Percentiles rank a stretch among this genome's conserved stretches.
These are phyloP conservation scores for Miltochrista miniata DNA, from an alignment of 2,888 invertebrate species.

Conservation along the genomic window DNA sequence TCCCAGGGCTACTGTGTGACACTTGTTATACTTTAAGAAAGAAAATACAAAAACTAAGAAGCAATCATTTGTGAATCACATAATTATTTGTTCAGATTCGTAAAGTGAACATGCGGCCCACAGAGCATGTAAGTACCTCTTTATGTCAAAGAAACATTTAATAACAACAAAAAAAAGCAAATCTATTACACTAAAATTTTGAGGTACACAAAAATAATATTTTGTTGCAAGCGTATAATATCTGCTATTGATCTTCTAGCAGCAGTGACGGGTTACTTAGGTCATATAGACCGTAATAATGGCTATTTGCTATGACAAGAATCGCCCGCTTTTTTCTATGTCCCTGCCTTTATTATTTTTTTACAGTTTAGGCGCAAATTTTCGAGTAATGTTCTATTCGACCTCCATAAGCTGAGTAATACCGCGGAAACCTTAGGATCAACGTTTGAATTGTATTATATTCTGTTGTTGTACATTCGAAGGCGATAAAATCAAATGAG, in stretches of 20 bases:
- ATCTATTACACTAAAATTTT: background rate
- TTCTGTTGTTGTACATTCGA: conserved; percentile 25
- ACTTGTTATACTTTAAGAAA: too few species aligned
- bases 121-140: too few species aligned
- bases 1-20: too few species aligned
- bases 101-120: too few species aligned
- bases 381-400: conserved; percentile 36
- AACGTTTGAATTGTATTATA: conserved; percentile 44
- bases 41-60: too few species aligned
- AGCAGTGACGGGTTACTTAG: conserved; percentile 32
- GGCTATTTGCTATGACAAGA: conserved; percentile 45
- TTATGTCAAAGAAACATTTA: too few species aligned
- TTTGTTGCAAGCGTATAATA: conserved; percentile 22
- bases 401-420: conserved; percentile 51
- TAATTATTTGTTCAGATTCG: too few species aligned
- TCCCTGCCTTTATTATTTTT: conserved; percentile 45
- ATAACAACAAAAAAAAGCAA: too few species aligned
- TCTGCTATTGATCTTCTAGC: conserved; percentile 39
- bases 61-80: too few species aligned
- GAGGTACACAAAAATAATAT: conserved; percentile 22
- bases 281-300: conserved; percentile 40
- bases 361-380: conserved; percentile 45
- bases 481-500: conserved; percentile 32
- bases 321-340: conserved; percentile 40
- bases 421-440: conserved; percentile 41